Evolutionary conservation across 2,888 invertebrate genomes (phyloP).

Genomic region (Drosophila macrospina): DNA sequence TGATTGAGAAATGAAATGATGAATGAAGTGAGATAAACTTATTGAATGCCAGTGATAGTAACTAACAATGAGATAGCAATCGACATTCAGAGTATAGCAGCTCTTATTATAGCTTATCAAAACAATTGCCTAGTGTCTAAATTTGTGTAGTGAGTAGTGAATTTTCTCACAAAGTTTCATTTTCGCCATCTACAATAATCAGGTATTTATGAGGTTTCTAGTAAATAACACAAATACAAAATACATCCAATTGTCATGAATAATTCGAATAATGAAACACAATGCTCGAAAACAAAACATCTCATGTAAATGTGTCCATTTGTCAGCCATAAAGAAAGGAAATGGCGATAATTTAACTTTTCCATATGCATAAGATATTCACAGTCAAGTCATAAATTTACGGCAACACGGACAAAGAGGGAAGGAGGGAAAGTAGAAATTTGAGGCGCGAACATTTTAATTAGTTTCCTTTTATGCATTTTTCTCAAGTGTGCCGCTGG

Average conservation of each 20-base stretch:
- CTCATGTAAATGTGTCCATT: conserved; percentile 73
- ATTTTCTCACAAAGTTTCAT: background rate
- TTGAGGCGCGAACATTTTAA: conserved; percentile 84
- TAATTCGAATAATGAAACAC: conserved; percentile 51
- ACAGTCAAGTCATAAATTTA: conserved; percentile 57
- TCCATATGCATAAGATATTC: conserved; percentile 75
- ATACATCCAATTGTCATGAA: conserved; percentile 55
- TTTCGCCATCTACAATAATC: background rate
- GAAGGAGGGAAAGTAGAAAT: conserved; percentile 55
- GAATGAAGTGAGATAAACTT: too few species aligned
- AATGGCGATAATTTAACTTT: conserved; percentile 33
- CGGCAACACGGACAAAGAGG: conserved; percentile 21
- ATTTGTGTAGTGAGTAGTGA: background rate
- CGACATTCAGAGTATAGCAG: too few species aligned
- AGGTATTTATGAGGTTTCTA: conserved; percentile 20
- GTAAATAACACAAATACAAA: conserved; percentile 7
- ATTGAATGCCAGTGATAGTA: too few species aligned
- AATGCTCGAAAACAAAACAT: conserved; percentile 27
- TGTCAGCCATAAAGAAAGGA: conserved; percentile 60
- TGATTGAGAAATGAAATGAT: too few species aligned
- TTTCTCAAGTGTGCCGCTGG: conserved; percentile 60
- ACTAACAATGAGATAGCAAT: too few species aligned
- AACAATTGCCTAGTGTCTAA: too few species aligned
- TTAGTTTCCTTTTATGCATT: conserved; percentile 79
- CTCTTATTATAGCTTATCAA: too few species aligned